Percentiles rank a stretch among this genome's conserved stretches.
Conservation (phyloP, 2,113 vertebrate genomes). For the Cercocebus atys region DNA sequence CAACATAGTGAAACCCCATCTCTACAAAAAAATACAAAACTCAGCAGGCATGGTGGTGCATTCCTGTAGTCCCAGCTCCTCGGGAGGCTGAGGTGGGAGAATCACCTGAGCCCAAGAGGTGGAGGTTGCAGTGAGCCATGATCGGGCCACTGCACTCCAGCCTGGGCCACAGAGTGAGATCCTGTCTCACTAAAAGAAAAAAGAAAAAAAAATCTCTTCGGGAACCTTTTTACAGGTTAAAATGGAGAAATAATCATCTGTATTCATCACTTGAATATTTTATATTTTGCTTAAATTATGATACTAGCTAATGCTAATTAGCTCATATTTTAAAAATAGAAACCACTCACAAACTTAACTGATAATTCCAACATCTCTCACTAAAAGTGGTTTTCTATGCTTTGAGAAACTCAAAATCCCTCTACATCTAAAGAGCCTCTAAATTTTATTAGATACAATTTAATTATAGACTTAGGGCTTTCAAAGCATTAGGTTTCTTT, state of each 20-base stretch:
- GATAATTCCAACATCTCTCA: slow-evolving; percentile 9
- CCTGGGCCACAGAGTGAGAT: neutral
- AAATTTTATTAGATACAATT: slow-evolving; percentile 38
- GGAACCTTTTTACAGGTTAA: neutral
- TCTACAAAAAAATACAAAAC: neutral
- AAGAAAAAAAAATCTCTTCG: neutral
- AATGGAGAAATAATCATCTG: slow-evolving; percentile 26
- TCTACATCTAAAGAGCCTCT: neutral
- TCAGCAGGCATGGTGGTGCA: neutral
- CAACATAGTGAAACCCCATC: neutral
- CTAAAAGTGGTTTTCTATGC: slow-evolving; percentile 21
- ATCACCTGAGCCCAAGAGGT: neutral
- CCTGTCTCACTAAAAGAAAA: neutral
- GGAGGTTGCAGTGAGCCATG: neutral
- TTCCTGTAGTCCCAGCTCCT: neutral
- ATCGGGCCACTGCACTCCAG: neutral
- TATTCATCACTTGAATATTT: neutral
- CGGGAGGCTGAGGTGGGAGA: neutral
- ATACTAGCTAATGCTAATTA: slow-evolving; percentile 36
- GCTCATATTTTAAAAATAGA: slow-evolving; percentile 24
- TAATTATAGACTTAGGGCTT: neutral
- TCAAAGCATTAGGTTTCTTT: slow-evolving; percentile 37
- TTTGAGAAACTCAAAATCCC: neutral
- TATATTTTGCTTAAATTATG: slow-evolving; percentile 51
- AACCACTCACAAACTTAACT: neutral